Evolutionary conservation across 2,113 vertebrate genomes (phyloP), one percentile per base, ranked within the genome.

Genomic region (Heterochromis multidens): DNA sequence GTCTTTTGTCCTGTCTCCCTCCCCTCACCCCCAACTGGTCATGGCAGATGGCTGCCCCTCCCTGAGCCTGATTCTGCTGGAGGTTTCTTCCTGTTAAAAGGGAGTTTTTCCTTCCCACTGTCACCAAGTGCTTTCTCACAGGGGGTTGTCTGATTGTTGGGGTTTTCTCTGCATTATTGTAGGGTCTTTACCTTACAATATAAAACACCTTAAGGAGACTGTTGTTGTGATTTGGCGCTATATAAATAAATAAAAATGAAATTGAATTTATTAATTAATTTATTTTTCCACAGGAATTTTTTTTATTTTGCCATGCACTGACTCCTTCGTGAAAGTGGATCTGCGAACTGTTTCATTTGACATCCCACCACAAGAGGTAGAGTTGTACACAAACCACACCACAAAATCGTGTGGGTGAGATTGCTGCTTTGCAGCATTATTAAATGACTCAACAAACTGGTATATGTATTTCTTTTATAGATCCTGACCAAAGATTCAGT

Each of bases 321-420:
- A 99, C 94, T 97, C 93, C 86, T 96, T 98, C 91, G 95, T 98
- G 84, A 99, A 98, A 91, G 98, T 99, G 87, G 99, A 99, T 90
- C 96, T 99, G 96, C 96, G 99, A 91, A 99, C 98, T 2, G 94
- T 99, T 78, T 99, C 99, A 2, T 99, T 99, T 31, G 98, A 99
- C 86, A 99, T 99, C 62, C 98, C 99, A 46, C 99, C 99, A 2
- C 99, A 99, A 88, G 99, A 99, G 97, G 99, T 99, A 92, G 4
- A 91, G 5, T 33, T 58, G 19, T 49, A 2, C 23, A 27, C 17
- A 40, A n/a, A 46, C 5, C 65, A 33, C 4, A 17, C 19, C 3
- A 77, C 13, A 58, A 25, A 33, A 46, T 11, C 21, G 29, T 54
- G 46, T 19, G 5, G 1, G 1, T 4, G 7, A 40, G 57, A 82